Evolutionary conservation across 2,888 invertebrate species (phyloP).

Genomic region (Heterodera filipjevi): DNA sequence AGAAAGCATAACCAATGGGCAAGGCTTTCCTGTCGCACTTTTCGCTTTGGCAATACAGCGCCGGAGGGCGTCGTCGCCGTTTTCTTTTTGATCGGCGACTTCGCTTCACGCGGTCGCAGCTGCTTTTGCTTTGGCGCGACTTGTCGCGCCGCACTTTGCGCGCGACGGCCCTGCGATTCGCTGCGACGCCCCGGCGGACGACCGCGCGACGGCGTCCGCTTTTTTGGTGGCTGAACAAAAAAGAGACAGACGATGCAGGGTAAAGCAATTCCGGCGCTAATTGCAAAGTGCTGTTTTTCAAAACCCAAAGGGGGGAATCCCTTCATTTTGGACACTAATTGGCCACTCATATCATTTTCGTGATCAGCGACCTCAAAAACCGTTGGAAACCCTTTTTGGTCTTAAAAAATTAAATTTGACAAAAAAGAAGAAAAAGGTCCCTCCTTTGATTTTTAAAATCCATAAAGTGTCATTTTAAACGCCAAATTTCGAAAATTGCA

Average conservation of each 20-base stretch:
- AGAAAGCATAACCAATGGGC: not conserved
- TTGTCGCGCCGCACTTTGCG: constrained; percentile 10
- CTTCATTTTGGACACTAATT: too few species aligned
- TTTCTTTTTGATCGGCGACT: constrained; percentile 20
- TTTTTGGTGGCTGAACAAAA: constrained; percentile 13
- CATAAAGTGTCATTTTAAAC: too few species aligned
- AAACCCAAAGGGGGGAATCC: too few species aligned
- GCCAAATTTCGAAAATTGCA: too few species aligned
- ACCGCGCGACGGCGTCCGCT: constrained; percentile 23
- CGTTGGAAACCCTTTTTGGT: too few species aligned
- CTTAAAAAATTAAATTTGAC: too few species aligned
- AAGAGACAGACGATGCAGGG: not conserved
- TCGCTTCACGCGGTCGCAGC: not conserved
- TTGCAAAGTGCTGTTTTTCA: too few species aligned
- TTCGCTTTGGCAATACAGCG: constrained; percentile 10
- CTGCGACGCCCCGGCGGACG: constrained; percentile 8
- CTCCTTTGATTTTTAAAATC: too few species aligned
- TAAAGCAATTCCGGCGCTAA: too few species aligned
- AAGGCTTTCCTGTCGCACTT: constrained; percentile 1
- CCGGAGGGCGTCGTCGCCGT: not conserved
- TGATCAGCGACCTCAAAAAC: too few species aligned
- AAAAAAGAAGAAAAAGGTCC: too few species aligned
- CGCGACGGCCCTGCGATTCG: constrained; percentile 8
- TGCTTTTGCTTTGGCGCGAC: not conserved
- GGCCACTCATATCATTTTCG: too few species aligned